These are phyloP conservation scores for Penaeus vannamei DNA, from an alignment of 1,140 invertebrate genomes.

Conservation along the genomic window DNA sequence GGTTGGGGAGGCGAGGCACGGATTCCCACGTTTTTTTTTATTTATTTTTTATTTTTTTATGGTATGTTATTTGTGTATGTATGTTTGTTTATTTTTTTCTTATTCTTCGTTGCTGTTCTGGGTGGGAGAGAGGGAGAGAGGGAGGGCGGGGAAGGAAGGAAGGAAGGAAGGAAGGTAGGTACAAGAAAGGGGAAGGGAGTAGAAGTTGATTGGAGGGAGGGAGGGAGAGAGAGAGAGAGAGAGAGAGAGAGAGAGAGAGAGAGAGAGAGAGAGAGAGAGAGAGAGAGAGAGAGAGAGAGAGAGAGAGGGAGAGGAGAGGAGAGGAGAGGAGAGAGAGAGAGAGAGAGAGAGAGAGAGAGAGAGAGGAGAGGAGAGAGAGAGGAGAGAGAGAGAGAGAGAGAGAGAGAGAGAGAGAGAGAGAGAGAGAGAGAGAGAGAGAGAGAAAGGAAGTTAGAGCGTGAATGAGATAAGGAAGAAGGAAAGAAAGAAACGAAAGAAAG, in stretches of 20 bases:
- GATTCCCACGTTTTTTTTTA: background rate
- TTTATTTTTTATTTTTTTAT: conserved; percentile 3
- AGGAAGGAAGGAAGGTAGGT: background rate
- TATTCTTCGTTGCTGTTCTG: conserved; percentile 1
- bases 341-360: background rate
- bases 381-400: background rate
- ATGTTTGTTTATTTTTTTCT: background rate
- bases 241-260: too few relatives aligned
- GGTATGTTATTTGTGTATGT: background rate
- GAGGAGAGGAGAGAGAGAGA: background rate
- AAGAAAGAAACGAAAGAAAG: background rate
- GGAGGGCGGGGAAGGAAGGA: background rate
- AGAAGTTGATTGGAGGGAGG: background rate
- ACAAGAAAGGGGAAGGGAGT: background rate
- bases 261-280: too few relatives aligned
- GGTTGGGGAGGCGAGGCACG: background rate
- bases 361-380: background rate
- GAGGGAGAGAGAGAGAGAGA: background rate
- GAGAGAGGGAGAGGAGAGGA: too few relatives aligned
- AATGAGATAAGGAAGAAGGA: background rate
- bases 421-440: too few relatives aligned
- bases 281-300: too few relatives aligned
- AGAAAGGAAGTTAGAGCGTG: background rate
- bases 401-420: conserved; percentile 7
- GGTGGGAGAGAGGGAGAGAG: background rate